Conservation (phyloP, 2,888 invertebrate species). For the Metellina segmentata region DNA sequence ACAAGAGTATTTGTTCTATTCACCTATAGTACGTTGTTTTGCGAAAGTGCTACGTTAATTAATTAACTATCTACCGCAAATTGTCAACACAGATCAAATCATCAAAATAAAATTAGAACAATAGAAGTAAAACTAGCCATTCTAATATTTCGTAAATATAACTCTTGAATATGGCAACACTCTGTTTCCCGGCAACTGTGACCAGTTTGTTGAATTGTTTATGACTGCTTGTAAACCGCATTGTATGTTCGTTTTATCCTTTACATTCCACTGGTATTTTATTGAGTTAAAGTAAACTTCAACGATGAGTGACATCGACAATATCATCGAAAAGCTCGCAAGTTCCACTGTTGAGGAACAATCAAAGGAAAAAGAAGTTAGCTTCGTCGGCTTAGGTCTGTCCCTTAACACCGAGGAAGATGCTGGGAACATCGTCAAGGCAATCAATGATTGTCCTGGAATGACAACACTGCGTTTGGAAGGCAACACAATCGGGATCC, state of each 20-base stretch:
- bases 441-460: conserved; percentile 86
- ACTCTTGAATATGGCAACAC: not conserved
- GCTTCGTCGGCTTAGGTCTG: conserved; percentile 89
- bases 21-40: too few species aligned
- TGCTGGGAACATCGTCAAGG: conserved; percentile 88
- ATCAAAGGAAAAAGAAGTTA: conserved; percentile 84
- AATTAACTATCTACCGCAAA: too few species aligned
- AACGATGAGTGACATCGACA: conserved; percentile 77
- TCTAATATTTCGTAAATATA: too few species aligned
- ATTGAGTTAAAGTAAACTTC: not conserved
- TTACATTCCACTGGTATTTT: not conserved
- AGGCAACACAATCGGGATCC: conserved; percentile 95
- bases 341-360: conserved; percentile 79
- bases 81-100: too few species aligned
- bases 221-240: not conserved
- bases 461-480: conserved; percentile 90
- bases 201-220: not conserved
- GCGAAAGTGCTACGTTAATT: too few species aligned
- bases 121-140: too few species aligned
- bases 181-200: conserved; percentile 28
- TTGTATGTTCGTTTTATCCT: not conserved
- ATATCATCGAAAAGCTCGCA: conserved; percentile 79
- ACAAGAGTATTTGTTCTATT: too few species aligned
- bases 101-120: too few species aligned
- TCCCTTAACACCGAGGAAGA: conserved; percentile 90